Evolutionary conservation across 2,113 vertebrate genomes (phyloP).

Genomic region (Caretta caretta): DNA sequence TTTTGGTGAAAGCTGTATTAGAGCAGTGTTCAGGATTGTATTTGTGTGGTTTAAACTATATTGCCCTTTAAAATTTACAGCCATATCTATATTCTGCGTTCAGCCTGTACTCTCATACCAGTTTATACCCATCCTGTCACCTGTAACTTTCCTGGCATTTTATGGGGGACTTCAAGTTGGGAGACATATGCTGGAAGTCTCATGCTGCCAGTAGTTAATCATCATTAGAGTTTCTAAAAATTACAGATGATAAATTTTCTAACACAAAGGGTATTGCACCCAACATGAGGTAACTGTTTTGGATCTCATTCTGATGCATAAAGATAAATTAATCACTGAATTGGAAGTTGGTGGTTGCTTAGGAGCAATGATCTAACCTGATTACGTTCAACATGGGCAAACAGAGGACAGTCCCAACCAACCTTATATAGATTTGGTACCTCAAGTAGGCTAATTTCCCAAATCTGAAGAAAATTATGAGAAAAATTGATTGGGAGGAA

Average conservation of each 20-base stretch:
- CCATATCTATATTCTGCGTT: not conserved
- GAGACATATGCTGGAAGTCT: not conserved
- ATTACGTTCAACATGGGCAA: not conserved
- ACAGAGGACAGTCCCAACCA: not conserved
- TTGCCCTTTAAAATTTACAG: not conserved
- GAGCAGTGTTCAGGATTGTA: not conserved
- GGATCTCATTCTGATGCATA: not conserved
- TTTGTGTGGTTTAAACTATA: not conserved
- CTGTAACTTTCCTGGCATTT: not conserved
- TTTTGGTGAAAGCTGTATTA: not conserved
- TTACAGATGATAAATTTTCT: not conserved
- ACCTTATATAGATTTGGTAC: not conserved
- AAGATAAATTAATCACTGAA: not conserved
- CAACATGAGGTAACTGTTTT: not conserved
- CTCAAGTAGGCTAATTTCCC: not conserved
- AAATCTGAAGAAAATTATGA: not conserved
- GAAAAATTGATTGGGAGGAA: not conserved
- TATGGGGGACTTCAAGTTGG: not conserved
- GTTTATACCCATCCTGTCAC: not conserved
- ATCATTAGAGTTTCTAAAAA: not conserved
- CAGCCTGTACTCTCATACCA: not conserved
- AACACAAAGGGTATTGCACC: not conserved
- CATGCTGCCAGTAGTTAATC: not conserved
- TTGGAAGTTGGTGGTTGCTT: not conserved
- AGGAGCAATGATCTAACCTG: not conserved